Base-by-base conservation (phyloP, 2,888 invertebrate species). In the Phytoseiulus persimilis region DNA sequence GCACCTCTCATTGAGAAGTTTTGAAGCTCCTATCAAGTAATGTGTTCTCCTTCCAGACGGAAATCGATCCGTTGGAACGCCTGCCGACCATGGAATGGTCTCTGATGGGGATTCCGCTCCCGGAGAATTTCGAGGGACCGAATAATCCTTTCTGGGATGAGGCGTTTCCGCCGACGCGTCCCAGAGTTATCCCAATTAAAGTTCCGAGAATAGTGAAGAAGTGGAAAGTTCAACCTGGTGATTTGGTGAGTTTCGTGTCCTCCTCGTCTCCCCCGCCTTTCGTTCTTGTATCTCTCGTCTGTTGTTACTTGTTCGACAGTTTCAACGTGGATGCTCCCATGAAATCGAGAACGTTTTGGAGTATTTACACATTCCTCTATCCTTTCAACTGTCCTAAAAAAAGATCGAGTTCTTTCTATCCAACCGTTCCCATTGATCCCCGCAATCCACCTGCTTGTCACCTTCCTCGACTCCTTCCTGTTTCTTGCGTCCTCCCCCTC, bases 171-270 rank as follows among this genome's bases (percentile, higher is more conserved):
- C 32, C 87, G 31, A 39, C 87, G 9, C 32, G 87, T 87, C 87
- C 45, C 33, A 45, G 39, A n/a, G 28, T 45, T 33, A n/a, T 87
- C 31, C 39, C 28, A 14, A n/a, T 87, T 11, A 31, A 45, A 11
- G 39, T 45, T 31, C 32, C 39, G 33, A 87, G n/a, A 87, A 87
- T 33, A 45, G 39, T 33, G 32, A 87, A 33, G 33, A 87, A 87
- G 33, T 39, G 39, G 11, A 33, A 31, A n/a, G n/a, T 87, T n/a
- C 87, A 87, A 32, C 39, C 87, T 6, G 31, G 39, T 31, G 87
- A 87, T 32, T 45, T 87, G 87, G 87, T 87, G 33, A 32, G 87
- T 87, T 32, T n/a, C n/a, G n/a, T n/a, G n/a, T n/a, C n/a, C n/a
- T n/a, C n/a, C n/a, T n/a, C n/a, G n/a, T n/a, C n/a, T n/a, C n/a